Conservation (phyloP, 2,888 invertebrate species). For the Cryptosula pallasiana region DNA sequence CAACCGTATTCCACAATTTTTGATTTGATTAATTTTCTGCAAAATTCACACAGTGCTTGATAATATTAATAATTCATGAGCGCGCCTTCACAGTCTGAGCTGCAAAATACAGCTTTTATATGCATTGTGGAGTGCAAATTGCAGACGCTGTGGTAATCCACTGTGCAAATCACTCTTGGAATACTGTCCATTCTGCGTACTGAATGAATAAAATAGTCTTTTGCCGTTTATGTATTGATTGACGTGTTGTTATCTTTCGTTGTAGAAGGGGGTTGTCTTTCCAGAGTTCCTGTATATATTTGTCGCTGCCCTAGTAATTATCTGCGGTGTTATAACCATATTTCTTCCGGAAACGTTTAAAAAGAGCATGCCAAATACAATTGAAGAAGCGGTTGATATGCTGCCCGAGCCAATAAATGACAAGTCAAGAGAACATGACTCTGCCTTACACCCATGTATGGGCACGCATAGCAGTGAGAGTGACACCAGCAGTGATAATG, state of each 20-base stretch:
- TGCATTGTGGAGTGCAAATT: too few relatives aligned
- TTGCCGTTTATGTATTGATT: not conserved
- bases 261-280: slow-evolving; percentile 21
- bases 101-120: too few relatives aligned
- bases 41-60: too few relatives aligned
- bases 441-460: not conserved
- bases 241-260: not conserved
- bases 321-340: slow-evolving; percentile 36
- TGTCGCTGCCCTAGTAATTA: slow-evolving; percentile 37
- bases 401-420: not conserved
- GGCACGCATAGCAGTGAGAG: not conserved
- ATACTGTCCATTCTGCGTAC: too few relatives aligned
- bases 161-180: too few relatives aligned
- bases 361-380: slow-evolving; percentile 34
- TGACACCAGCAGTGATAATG: not conserved
- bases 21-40: too few relatives aligned
- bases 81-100: too few relatives aligned
- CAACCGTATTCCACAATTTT: too few relatives aligned
- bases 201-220: too few relatives aligned
- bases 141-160: too few relatives aligned
- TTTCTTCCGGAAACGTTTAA: slow-evolving; percentile 42
- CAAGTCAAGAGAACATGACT: not conserved
- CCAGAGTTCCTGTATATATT: slow-evolving; percentile 39
- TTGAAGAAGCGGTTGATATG: slow-evolving; percentile 16
- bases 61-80: slow-evolving; percentile 2